These are phyloP conservation scores for Axinella damicornis DNA, from an alignment of 37 sponge, comb jelly and placozoan genomes.

Conservation along the genomic window DNA sequence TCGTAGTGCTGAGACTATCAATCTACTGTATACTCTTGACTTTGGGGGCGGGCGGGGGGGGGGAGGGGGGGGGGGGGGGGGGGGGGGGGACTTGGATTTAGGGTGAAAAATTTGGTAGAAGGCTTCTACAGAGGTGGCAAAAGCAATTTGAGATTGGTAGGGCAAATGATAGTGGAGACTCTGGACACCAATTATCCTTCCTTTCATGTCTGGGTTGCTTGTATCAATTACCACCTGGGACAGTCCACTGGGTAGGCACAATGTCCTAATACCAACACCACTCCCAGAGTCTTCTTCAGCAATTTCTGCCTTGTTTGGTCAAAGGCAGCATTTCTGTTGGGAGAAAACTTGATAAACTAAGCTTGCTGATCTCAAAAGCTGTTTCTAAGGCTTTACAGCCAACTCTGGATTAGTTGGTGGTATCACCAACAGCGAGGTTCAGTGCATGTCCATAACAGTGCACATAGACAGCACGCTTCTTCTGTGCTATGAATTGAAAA, in stretches of 20 bases:
- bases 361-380: slow-evolving; percentile 60
- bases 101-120: too few relatives aligned
- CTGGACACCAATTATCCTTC: slow-evolving; percentile 67
- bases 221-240: slow-evolving; percentile 40
- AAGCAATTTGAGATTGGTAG: too few relatives aligned
- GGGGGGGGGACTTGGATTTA: too few relatives aligned
- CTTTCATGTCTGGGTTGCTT: slow-evolving; percentile 72
- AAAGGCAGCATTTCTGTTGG: slow-evolving; percentile 64
- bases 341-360: slow-evolving; percentile 75
- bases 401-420: slow-evolving; percentile 54
- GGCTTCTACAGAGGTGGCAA: too few relatives aligned
- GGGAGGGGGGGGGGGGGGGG: too few relatives aligned
- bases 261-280: slow-evolving; percentile 33
- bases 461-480: slow-evolving; percentile 64
- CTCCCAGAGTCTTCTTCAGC: slow-evolving; percentile 9
- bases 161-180: too few relatives aligned
- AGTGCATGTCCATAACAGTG: slow-evolving; percentile 83
- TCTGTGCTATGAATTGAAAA: slow-evolving; percentile 28
- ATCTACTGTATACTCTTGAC: too few relatives aligned
- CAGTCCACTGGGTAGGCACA: slow-evolving; percentile 66
- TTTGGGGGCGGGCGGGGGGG: too few relatives aligned
- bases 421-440: slow-evolving; percentile 66
- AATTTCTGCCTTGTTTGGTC: slow-evolving; percentile 43
- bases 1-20: too few relatives aligned
- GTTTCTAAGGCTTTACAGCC: slow-evolving; percentile 60